A percentile compares a stretch with the other conserved stretches of the same genome.
Evolutionary conservation across 2,113 vertebrate genomes (phyloP).

Genomic region (Andinoacara biseriatus): DNA sequence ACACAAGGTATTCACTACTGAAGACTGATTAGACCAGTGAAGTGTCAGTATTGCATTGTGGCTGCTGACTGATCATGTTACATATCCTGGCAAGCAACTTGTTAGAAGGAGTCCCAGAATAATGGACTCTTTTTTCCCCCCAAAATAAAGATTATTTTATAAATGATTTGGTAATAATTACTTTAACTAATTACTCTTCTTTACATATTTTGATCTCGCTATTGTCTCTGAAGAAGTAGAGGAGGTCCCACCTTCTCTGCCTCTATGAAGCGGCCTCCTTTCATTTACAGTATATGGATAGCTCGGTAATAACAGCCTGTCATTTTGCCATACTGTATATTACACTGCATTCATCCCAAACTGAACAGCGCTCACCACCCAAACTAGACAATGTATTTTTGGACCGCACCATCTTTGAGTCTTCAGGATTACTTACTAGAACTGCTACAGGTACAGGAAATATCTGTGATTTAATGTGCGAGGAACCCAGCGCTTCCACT

Average conservation of each 20-base stretch:
- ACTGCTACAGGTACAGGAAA: background rate
- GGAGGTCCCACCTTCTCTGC: background rate
- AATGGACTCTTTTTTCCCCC: background rate
- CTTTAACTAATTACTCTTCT: background rate
- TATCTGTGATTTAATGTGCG: background rate
- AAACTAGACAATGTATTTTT: background rate
- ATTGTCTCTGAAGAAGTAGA: background rate
- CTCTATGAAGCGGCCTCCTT: background rate
- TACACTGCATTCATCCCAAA: background rate
- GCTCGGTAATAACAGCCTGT: background rate
- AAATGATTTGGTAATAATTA: background rate
- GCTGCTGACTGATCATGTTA: background rate
- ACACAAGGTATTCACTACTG: background rate
- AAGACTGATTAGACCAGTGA: too few species aligned
- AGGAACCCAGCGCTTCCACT: accelerated
- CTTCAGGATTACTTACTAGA: background rate
- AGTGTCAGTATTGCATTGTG: too few species aligned
- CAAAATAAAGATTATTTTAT: too few species aligned
- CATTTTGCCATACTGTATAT: background rate
- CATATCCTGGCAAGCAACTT: background rate
- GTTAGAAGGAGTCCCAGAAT: too few species aligned
- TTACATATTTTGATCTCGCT: background rate
- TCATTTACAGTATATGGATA: background rate
- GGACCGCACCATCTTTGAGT: background rate
- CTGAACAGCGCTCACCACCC: background rate